A percentile compares a stretch with the other conserved stretches of the same genome.
Conservation (phyloP, 2,888 invertebrate species). For the Drosophila nr. perissopoda region DNA sequence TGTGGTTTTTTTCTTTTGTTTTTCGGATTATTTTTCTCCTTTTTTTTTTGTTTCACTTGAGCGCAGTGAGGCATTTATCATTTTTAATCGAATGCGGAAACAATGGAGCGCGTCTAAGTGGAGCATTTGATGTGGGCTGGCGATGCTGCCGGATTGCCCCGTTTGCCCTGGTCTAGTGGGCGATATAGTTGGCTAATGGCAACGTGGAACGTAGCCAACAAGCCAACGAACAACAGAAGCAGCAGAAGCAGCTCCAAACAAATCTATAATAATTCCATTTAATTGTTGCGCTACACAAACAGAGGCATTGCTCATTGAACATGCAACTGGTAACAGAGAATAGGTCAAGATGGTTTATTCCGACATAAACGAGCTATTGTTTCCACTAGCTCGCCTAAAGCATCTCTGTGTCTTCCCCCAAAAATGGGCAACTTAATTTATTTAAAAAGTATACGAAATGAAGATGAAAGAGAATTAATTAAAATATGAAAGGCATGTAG, state of each 20-base stretch:
- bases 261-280: slow-evolving; percentile 78
- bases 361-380: background rate
- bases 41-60: slow-evolving; percentile 62
- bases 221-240: slow-evolving; percentile 52
- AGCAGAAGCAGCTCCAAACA: slow-evolving; percentile 56
- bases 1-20: slow-evolving; percentile 34
- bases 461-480: slow-evolving; percentile 2
- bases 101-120: slow-evolving; percentile 81
- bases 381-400: background rate
- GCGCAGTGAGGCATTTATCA: slow-evolving; percentile 76
- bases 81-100: slow-evolving; percentile 82
- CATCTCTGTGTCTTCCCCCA: background rate
- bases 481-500: background rate
- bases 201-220: slow-evolving; percentile 48
- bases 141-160: slow-evolving; percentile 17
- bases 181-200: slow-evolving; percentile 50
- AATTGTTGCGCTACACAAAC: slow-evolving; percentile 60
- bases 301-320: slow-evolving; percentile 3
- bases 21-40: slow-evolving; percentile 6
- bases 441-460: background rate
- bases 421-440: background rate
- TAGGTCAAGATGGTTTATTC: background rate
- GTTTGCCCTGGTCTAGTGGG: slow-evolving; percentile 49
- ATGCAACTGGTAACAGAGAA: slow-evolving; percentile 9
- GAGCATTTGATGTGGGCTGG: slow-evolving; percentile 66